These are phyloP conservation scores for Etheostoma spectabile DNA, from an alignment of 2,113 vertebrate genomes.

Conservation along the genomic window DNA sequence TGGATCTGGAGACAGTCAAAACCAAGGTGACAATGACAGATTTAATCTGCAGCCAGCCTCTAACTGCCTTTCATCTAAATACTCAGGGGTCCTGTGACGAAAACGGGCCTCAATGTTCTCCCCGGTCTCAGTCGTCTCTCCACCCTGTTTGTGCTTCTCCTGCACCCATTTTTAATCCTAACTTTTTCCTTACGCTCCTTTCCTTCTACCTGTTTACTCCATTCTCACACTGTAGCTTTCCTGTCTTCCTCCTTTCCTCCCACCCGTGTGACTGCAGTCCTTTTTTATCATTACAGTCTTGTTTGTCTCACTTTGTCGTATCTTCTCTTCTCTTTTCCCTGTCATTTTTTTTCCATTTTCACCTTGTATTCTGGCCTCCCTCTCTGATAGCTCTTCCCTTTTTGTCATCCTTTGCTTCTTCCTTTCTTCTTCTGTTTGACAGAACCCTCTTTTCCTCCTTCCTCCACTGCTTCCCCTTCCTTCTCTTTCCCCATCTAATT, in stretches of 20 bases:
- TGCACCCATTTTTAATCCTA: background rate
- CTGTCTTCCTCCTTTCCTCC: background rate
- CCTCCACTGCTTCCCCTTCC: background rate
- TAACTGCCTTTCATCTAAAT: constrained; percentile 52
- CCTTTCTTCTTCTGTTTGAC: background rate
- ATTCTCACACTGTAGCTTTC: background rate
- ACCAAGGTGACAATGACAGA: constrained; percentile 50
- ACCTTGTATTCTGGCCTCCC: background rate
- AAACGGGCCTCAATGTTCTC: constrained; percentile 28
- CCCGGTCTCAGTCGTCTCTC: constrained; percentile 1
- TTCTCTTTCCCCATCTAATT: background rate
- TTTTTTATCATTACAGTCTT: background rate
- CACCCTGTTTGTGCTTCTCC: constrained; percentile 15
- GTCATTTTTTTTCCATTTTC: background rate
- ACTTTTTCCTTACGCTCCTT: background rate
- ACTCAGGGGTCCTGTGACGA: constrained; percentile 44
- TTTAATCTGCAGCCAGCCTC: constrained; percentile 33
- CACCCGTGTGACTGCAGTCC: background rate
- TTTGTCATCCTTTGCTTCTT: background rate
- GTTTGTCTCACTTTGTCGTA: background rate
- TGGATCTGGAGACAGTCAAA: constrained; percentile 21
- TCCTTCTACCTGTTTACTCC: background rate
- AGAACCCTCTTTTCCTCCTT: background rate
- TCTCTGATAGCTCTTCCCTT: background rate
- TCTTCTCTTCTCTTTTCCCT: too few species aligned